Percentiles rank a stretch among this genome's conserved stretches.
Conservation (phyloP, 2,797 vertebrate species). For the Pangasius krempfi region DNA sequence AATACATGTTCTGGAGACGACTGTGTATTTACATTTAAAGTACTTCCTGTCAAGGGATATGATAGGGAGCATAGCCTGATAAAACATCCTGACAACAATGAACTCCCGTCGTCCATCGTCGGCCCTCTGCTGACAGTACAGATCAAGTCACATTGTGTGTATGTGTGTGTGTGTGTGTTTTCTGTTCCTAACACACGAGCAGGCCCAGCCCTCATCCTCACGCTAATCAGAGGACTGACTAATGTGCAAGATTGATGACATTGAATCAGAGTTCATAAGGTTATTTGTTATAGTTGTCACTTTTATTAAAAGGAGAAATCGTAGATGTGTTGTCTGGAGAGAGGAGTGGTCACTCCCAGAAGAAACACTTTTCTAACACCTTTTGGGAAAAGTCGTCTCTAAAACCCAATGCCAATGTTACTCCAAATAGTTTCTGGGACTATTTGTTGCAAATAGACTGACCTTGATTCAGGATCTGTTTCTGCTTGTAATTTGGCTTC, state of each 20-base stretch:
- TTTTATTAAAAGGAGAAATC: slow-evolving; percentile 56
- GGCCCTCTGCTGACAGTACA: slow-evolving; percentile 26
- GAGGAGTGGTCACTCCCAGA: not conserved
- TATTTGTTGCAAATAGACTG: slow-evolving; percentile 17
- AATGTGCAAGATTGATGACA: slow-evolving; percentile 74
- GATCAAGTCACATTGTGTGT: slow-evolving; percentile 38
- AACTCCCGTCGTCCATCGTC: slow-evolving; percentile 3
- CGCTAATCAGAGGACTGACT: slow-evolving; percentile 74
- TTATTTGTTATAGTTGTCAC: slow-evolving; percentile 68
- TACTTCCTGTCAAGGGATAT: slow-evolving; percentile 3
- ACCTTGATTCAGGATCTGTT: slow-evolving; percentile 33
- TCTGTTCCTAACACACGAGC: slow-evolving; percentile 11
- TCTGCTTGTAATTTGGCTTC: slow-evolving; percentile 17
- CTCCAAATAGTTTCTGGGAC: slow-evolving; percentile 37
- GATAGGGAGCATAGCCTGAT: slow-evolving; percentile 19
- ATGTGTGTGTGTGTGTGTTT: slow-evolving; percentile 17
- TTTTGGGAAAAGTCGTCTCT: not conserved
- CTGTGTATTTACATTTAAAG: slow-evolving; percentile 26
- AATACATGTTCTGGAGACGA: not conserved
- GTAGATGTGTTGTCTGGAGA: slow-evolving; percentile 31
- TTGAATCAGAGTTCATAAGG: slow-evolving; percentile 69
- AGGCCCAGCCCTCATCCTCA: slow-evolving; percentile 60
- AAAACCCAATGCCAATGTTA: slow-evolving; percentile 11
- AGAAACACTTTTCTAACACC: not conserved
- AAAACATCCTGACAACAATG: slow-evolving; percentile 34